phyloP scores from a whole-genome alignment of 2,113 vertebrate species.

The Coregonus clupeaformis region DNA sequence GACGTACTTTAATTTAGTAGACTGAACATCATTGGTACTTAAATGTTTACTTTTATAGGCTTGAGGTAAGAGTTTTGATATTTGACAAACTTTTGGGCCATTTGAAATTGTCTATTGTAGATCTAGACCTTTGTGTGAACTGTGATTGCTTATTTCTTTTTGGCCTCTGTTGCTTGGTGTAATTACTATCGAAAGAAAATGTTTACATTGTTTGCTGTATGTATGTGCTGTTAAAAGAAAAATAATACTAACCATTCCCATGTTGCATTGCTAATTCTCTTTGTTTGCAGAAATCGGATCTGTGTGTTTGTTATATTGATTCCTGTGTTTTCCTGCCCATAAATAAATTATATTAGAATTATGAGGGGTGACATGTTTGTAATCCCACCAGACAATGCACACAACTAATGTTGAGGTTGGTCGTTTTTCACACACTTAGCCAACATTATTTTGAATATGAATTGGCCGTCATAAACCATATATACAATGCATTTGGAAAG shows the following conservation, averaged over 20 bases:
- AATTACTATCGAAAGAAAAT: conserved; percentile 30
- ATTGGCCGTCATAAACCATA: too few species aligned
- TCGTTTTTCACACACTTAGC: not conserved
- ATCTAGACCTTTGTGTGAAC: not conserved
- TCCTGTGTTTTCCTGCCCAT: conserved; percentile 56
- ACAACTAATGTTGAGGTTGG: not conserved
- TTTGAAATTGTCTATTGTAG: not conserved
- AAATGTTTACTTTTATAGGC: not conserved
- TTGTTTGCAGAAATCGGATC: conserved; percentile 45
- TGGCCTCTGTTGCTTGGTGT: conserved; percentile 14
- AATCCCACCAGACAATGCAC: not conserved
- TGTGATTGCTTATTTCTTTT: conserved; percentile 4
- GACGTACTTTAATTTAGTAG: not conserved
- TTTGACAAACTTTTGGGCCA: not conserved
- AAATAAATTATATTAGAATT: conserved; percentile 62
- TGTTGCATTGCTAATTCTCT: conserved; percentile 37
- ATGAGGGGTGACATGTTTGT: not conserved
- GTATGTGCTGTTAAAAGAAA: conserved; percentile 26
- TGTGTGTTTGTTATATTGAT: conserved; percentile 43
- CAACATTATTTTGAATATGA: too few species aligned
- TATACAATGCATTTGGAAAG: too few species aligned
- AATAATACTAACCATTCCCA: conserved; percentile 34
- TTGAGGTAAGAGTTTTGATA: not conserved
- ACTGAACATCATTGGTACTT: not conserved
- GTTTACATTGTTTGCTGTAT: conserved; percentile 60